Evolutionary conservation across 2,797 vertebrate species (phyloP), one percentile per base, ranked within the genome.

Genomic region (Iguana delicatissima): DNA sequence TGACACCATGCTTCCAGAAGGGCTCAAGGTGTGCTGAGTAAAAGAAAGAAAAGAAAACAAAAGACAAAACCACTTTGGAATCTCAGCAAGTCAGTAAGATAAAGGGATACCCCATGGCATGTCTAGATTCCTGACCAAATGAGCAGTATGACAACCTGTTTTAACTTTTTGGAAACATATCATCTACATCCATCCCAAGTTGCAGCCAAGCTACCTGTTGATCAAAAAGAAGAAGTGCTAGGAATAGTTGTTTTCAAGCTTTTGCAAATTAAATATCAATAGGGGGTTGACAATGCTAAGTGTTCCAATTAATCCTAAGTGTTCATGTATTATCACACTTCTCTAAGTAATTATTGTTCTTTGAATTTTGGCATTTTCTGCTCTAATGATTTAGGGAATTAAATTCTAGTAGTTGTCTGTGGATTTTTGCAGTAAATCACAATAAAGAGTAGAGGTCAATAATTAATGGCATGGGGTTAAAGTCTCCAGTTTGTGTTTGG

Each of bases 241-340:
- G 80, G 86, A 86, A 64, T 82, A 86, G 50, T 9, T 91, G 26
- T 26, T 92, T 2, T 1, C 55, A 88, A 85, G 32, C 64, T 91
- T 64, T 64, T 91, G 91, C n/a, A 77, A 74, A 67, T 91, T 82
- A 89, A 89, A 80, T 83, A 57, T 85, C 89, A 69, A 38, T 91
- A 35, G 50, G 24, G 4, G 1, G 35, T 12, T 91, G 69, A 35
- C 81, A 92, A 80, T 92, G 85, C 82, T 80, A 92, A 93, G 72
- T 92, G 81, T 1, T 7, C 57, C 35, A 29, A 74, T 93, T 72
- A 92, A 67, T 32, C 3, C 2, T 85, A 79, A 90, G 42, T 0
- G 0, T 91, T 94, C 0, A 0, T 20, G 89, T 91, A 88, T 85
- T 88, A 74, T 2, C 6, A 86, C 42, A 91, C 24, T 22, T 89